phyloP scores from a whole-genome alignment of 2,797 vertebrate species.

The Astyanax mexicanus region DNA sequence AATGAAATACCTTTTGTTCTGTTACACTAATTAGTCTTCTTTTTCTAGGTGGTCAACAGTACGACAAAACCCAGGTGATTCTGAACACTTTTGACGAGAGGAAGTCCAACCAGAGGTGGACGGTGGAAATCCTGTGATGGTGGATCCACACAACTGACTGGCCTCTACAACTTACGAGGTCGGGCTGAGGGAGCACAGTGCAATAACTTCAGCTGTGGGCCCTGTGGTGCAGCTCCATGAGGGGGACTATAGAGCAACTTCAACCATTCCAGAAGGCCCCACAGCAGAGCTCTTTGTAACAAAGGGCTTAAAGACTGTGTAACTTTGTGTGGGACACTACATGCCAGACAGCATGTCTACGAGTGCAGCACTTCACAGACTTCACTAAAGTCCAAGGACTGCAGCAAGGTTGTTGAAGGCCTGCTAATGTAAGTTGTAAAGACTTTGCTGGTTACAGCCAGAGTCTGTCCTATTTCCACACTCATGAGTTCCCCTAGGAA shows the following conservation, averaged over 20 bases:
- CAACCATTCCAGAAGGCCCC: background rate
- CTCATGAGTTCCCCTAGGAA: background rate
- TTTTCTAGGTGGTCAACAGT: constrained; percentile 88
- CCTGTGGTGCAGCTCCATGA: constrained; percentile 12
- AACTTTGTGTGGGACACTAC: constrained; percentile 25
- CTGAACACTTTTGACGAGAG: constrained; percentile 83
- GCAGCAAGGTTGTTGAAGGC: background rate
- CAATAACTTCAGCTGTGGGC: background rate
- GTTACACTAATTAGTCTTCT: too few species aligned
- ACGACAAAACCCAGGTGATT: constrained; percentile 89
- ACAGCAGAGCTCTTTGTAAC: background rate
- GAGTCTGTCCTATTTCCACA: background rate
- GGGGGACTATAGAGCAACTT: background rate
- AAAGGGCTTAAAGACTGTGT: constrained; percentile 2
- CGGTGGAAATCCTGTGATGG: constrained; percentile 83
- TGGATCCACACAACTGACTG: background rate
- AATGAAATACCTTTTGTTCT: too few species aligned
- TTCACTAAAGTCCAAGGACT: background rate
- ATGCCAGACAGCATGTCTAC: background rate
- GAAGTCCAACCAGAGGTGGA: constrained; percentile 88
- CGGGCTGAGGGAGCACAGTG: constrained; percentile 1
- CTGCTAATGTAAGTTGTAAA: background rate
- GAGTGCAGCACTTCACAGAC: background rate
- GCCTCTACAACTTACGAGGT: background rate
- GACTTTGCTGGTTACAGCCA: constrained; percentile 8